phyloP scores from a whole-genome alignment of 2,888 invertebrate species.

The Polymixis lichenea region DNA sequence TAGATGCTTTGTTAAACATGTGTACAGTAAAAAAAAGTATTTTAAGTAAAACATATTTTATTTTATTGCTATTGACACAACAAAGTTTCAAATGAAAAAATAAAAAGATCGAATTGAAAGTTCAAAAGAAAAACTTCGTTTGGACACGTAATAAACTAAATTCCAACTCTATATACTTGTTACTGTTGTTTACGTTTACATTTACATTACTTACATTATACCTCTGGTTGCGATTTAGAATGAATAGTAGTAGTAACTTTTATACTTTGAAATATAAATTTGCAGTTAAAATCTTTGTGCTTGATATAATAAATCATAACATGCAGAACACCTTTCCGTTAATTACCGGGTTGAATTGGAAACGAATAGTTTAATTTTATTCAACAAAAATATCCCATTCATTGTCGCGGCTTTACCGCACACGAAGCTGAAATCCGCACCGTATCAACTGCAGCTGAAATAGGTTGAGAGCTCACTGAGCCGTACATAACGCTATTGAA shows the following conservation, averaged over 20 bases:
- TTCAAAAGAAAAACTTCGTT: too few species aligned
- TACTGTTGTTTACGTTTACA: too few species aligned
- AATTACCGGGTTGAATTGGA: background rate
- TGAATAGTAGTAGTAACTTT: background rate
- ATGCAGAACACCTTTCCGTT: background rate
- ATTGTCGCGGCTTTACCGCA: background rate
- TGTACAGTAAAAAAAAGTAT: too few species aligned
- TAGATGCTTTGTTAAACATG: too few species aligned
- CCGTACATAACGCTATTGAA: slow-evolving; percentile 58
- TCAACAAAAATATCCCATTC: background rate
- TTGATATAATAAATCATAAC: background rate
- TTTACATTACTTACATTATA: too few species aligned
- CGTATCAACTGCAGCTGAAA: slow-evolving; percentile 25
- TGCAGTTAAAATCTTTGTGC: background rate
- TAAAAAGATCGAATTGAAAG: too few species aligned
- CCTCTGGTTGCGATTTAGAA: background rate
- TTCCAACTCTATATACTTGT: too few species aligned
- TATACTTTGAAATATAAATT: background rate
- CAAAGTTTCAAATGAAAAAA: too few species aligned
- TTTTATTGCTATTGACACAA: too few species aligned
- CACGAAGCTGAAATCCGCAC: slow-evolving; percentile 16
- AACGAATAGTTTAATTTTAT: background rate
- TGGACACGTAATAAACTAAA: too few species aligned
- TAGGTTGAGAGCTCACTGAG: slow-evolving; percentile 16
- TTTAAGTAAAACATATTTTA: too few species aligned